phyloP scores from a whole-genome alignment of 2,113 vertebrate genomes.

The Delphinapterus leucas region DNA sequence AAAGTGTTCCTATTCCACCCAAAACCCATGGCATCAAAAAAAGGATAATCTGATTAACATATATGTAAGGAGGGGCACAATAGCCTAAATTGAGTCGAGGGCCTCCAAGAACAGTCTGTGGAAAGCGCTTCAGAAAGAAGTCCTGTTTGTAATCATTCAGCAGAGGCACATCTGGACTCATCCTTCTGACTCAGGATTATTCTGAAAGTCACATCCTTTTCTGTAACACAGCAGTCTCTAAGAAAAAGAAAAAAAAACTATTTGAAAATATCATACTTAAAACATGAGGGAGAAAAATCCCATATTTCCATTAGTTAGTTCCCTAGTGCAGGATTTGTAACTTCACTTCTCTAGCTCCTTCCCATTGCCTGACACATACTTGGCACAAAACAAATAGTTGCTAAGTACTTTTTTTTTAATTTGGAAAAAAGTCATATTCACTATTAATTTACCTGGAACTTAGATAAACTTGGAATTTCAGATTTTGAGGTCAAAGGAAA shows the following conservation, averaged over 20 bases:
- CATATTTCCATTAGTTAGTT: background rate
- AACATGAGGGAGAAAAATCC: background rate
- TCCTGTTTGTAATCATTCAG: conserved; percentile 99
- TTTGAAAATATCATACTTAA: conserved; percentile 37
- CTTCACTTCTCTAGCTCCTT: background rate
- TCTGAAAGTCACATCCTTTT: conserved; percentile 81
- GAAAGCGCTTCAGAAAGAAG: conserved; percentile 98
- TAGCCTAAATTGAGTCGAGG: conserved; percentile 94
- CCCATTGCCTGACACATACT: background rate
- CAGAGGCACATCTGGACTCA: conserved; percentile 98
- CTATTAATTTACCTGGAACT: background rate
- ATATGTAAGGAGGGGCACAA: conserved; percentile 93
- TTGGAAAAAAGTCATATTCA: background rate
- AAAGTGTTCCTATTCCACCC: conserved; percentile 91
- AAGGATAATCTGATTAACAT: conserved; percentile 92
- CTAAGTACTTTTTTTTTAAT: background rate
- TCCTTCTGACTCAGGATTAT: conserved; percentile 85
- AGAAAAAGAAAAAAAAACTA: background rate
- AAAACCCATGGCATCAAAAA: conserved; percentile 95
- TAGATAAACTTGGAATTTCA: background rate
- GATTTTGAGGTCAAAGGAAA: background rate
- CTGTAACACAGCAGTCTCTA: conserved; percentile 57
- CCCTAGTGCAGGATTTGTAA: background rate
- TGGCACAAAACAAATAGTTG: background rate
- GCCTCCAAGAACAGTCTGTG: conserved; percentile 95